Evolutionary conservation across 2,888 invertebrate species (phyloP), one percentile per base, ranked within the genome.

Genomic region (Xanthorhoe designata): DNA sequence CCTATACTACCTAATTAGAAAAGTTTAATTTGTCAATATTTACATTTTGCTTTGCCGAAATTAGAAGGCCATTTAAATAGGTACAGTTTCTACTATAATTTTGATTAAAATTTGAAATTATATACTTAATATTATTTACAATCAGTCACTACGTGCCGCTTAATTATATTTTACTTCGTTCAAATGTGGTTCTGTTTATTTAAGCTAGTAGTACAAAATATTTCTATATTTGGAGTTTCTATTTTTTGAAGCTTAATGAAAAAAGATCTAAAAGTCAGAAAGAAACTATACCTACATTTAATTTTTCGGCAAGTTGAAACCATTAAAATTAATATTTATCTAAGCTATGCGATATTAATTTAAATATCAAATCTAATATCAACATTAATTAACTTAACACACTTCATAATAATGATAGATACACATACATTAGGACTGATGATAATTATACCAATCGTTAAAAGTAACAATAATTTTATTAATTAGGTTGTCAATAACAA

Each of bases 61-160:
- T 78, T 73, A 78, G 77, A 83, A 83, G 79, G 80, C 81, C 78
- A 76, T 82, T 78, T 71, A 74, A 71, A 78, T 79, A 78, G 79
- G 78, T 80, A 79, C 77, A 79, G 74, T 80, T 80, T 79, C 77
- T 72, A 75, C 64, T 70, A 73, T 68, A 69, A 69, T 65, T 64
- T 70, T 75, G 64, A 61, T 73, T 49, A 35, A 59, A 42, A 63
- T 29, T 61, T 15, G 17, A 60, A 57, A 59, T 54, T 53, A 50
- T 38, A 42, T 52, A 35, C 17, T 53, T 32, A 45, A 47, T 35
- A 47, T 42, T 24, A 45, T 35, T 47, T 15, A 47, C 47, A 47
- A 15, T n/a, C 61, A 24, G 59, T 52, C 29, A 38, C 42, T 53
- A 61, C 18, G 64, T 64, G 61, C 63, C 53, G 53, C n/a, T 53